phyloP scores from a whole-genome alignment of 2,888 invertebrate species.

The Pseudococcus jackbeardsleyi region DNA sequence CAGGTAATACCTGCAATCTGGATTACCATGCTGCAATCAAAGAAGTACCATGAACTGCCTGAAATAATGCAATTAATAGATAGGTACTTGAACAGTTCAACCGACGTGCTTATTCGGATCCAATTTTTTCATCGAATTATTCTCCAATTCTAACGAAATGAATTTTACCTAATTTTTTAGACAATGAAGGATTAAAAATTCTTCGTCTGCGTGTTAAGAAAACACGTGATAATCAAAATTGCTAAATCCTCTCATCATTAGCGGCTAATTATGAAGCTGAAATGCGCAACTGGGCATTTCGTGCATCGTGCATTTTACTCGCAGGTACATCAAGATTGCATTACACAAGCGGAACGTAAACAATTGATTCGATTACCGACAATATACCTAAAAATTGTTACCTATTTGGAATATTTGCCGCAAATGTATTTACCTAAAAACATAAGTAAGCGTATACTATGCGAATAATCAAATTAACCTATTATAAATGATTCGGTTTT shows the following conservation, averaged over 20 bases:
- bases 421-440: not conserved
- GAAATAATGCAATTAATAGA: no score
- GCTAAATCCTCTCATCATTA: conserved; percentile 16
- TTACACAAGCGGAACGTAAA: conserved; percentile 14
- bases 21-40: not conserved
- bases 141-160: not conserved
- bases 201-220: not conserved
- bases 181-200: not conserved
- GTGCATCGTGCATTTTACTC: not conserved
- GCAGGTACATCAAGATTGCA: not conserved
- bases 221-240: not conserved
- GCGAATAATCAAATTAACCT: conserved; percentile 41
- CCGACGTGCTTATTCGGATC: no score
- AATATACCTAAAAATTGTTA: not conserved
- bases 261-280: conserved; percentile 2
- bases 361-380: conserved; percentile 25
- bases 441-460: not conserved
- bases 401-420: not conserved
- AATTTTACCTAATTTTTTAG: not conserved
- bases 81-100: no score
- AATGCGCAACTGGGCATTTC: not conserved
- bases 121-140: not conserved
- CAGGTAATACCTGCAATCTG: not conserved
- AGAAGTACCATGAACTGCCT: no score
- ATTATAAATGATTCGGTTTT: conserved; percentile 32